Conservation (phyloP, 1,140 invertebrate species). For the Neotoxoptera formosana region DNA sequence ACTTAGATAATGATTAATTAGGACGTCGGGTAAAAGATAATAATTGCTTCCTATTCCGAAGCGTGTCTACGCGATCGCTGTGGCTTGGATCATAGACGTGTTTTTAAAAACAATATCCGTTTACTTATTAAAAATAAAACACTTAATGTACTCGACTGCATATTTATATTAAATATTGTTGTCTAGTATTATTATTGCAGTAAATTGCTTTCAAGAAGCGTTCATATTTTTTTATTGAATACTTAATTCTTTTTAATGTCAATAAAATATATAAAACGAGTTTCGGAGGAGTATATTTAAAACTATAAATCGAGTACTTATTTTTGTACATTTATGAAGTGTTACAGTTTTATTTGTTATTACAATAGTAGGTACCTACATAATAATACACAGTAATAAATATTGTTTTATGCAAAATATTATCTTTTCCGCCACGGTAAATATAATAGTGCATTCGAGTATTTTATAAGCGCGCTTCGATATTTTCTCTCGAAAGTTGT, state of each 20-base stretch:
- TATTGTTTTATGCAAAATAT: background rate
- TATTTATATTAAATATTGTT: background rate
- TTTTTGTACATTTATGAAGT: background rate
- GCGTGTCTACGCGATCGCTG: no score
- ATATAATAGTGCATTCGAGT: background rate
- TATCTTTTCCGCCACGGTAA: background rate
- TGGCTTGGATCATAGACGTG: no score
- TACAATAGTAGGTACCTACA: no score
- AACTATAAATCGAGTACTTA: background rate
- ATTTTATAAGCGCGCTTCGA: background rate
- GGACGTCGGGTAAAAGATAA: background rate
- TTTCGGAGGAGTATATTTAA: background rate
- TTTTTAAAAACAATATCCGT: background rate
- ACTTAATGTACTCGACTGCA: background rate
- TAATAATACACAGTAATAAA: background rate
- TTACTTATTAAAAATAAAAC: background rate
- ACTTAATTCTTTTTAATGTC: background rate
- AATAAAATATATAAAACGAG: background rate
- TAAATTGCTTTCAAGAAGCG: background rate
- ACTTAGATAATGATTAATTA: background rate
- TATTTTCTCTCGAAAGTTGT: background rate
- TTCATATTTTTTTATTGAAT: background rate
- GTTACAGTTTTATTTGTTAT: background rate
- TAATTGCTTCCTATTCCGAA: background rate
- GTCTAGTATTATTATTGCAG: background rate